Percentiles rank a stretch among this genome's conserved stretches.
Conservation (phyloP, 2,113 vertebrate genomes). For the Fregetta grallaria region DNA sequence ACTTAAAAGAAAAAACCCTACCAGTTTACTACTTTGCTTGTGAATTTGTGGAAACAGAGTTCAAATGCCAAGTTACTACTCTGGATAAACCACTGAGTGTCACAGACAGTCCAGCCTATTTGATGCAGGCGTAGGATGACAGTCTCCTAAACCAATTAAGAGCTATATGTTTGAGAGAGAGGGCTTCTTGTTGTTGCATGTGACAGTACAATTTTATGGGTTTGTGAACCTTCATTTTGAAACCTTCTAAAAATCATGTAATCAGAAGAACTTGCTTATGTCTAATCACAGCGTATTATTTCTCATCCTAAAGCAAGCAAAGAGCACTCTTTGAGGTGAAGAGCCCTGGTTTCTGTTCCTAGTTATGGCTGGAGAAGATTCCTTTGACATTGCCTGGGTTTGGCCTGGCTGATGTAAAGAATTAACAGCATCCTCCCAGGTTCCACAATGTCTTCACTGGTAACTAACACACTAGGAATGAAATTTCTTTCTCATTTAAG, state of each 20-base stretch:
- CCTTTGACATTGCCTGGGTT: neutral
- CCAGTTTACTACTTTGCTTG: neutral
- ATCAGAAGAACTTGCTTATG: neutral
- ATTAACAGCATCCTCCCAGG: neutral
- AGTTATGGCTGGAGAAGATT: neutral
- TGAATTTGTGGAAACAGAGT: neutral
- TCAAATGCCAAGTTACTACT: neutral
- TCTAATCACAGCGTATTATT: neutral
- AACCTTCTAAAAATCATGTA: neutral
- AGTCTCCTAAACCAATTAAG: neutral
- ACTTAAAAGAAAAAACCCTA: neutral
- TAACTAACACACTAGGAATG: neutral
- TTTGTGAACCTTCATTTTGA: neutral
- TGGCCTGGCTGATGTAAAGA: neutral
- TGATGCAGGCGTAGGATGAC: neutral
- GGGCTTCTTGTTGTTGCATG: fast-evolving
- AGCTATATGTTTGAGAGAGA: neutral
- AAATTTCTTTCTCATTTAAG: neutral
- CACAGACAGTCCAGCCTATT: neutral
- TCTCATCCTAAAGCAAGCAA: neutral
- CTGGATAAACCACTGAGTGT: neutral
- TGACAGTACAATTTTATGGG: neutral
- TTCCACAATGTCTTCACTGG: neutral
- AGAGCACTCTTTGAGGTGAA: neutral
- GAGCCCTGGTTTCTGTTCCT: neutral